phyloP scores from a whole-genome alignment of 2,113 vertebrate species.

The Boleophthalmus pectinirostris region DNA sequence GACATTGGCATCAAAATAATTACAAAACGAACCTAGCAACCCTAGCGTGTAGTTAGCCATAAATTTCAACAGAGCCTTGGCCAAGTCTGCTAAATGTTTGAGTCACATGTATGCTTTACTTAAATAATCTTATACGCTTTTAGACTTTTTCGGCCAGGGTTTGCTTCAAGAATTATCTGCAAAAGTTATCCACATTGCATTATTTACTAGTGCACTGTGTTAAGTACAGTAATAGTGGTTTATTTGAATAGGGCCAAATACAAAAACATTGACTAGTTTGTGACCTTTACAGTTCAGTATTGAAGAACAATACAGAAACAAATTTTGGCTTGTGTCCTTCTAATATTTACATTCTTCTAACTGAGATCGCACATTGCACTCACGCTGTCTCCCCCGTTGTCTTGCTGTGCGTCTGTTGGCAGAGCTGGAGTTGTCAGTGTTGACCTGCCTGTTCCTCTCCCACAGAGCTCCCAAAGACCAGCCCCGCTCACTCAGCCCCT shows the following conservation, averaged over 20 bases:
- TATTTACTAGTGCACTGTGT: neutral
- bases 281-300: neutral
- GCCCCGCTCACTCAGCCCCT: conserved; percentile 2
- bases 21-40: neutral
- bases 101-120: neutral
- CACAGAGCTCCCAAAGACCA: conserved; percentile 54
- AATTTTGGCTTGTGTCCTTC: neutral
- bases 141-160: too few species aligned
- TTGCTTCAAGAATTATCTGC: too few species aligned
- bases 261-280: neutral
- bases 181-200: neutral
- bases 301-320: neutral
- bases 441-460: conserved; percentile 76
- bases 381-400: conserved; percentile 6
- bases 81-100: neutral
- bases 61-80: neutral
- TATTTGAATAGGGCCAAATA: too few species aligned
- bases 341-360: neutral
- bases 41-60: neutral
- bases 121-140: too few species aligned
- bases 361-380: neutral
- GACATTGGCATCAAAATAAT: neutral
- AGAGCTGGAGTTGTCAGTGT: conserved; percentile 68
- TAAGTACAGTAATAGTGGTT: neutral
- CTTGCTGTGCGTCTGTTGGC: conserved; percentile 46